Conservation (phyloP, 1,140 invertebrate genomes). For the Acromyrmex charruanus region DNA sequence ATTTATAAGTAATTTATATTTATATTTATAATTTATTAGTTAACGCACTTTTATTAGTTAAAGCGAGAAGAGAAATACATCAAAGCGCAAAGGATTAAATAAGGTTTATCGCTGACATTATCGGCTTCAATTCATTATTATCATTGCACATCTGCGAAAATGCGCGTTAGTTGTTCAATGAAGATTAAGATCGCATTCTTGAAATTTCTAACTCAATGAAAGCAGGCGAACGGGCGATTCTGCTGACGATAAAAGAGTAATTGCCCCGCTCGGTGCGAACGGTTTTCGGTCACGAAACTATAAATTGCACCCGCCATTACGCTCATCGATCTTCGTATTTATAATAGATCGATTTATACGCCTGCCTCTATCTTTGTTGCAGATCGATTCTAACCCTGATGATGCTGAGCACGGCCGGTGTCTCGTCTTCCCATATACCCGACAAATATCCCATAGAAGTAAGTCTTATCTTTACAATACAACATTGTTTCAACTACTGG, state of each 20-base stretch:
- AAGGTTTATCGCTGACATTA: slow-evolving; percentile 2
- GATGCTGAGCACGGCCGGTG: slow-evolving; percentile 74
- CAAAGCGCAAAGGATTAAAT: neutral
- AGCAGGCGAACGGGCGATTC: slow-evolving; percentile 55
- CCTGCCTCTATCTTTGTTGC: slow-evolving; percentile 75
- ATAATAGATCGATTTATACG: slow-evolving; percentile 63
- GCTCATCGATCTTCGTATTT: slow-evolving; percentile 50
- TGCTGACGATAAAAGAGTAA: slow-evolving; percentile 67
- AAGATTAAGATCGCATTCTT: slow-evolving; percentile 73
- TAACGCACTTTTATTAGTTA: neutral
- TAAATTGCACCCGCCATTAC: slow-evolving; percentile 59
- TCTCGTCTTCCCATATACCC: slow-evolving; percentile 78
- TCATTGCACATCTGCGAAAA: slow-evolving; percentile 18
- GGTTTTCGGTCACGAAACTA: slow-evolving; percentile 63
- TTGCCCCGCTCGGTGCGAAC: slow-evolving; percentile 57
- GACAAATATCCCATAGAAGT: slow-evolving; percentile 84
- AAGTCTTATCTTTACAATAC: slow-evolving; percentile 52
- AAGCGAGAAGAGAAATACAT: neutral
- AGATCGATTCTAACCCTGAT: slow-evolving; percentile 80
- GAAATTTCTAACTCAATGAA: slow-evolving; percentile 67
- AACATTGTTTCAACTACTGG: too few relatives aligned
- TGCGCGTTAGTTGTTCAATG: slow-evolving; percentile 37
- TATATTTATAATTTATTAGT: neutral
- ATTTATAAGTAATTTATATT: neutral
- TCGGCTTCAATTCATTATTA: slow-evolving; percentile 14